These are phyloP conservation scores for Tautogolabrus adspersus DNA, from an alignment of 2,113 vertebrate species.

Conservation along the genomic window DNA sequence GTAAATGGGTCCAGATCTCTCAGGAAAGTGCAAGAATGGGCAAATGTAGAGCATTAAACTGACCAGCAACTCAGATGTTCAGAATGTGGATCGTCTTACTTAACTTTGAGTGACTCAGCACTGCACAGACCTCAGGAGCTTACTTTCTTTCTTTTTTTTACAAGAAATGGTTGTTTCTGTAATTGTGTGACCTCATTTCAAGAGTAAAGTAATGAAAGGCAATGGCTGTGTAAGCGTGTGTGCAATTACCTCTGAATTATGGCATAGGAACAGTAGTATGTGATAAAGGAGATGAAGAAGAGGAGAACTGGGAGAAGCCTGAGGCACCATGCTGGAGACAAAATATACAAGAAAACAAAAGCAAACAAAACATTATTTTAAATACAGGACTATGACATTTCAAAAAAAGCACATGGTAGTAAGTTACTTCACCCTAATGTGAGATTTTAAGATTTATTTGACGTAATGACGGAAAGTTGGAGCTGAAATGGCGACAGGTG, in stretches of 20 bases:
- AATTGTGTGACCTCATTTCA: slow-evolving; percentile 32
- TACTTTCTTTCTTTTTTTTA: not conserved
- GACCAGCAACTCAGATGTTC: slow-evolving; percentile 43
- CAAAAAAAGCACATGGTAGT: too few relatives aligned
- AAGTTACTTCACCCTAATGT: too few relatives aligned
- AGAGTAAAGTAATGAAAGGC: not conserved
- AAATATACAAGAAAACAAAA: slow-evolving; percentile 26
- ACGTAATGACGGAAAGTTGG: too few relatives aligned
- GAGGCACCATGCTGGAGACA: slow-evolving; percentile 78
- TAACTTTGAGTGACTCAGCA: slow-evolving; percentile 51
- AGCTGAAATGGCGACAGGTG: too few relatives aligned
- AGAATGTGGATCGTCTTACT: slow-evolving; percentile 21
- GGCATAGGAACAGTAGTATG: slow-evolving; percentile 76
- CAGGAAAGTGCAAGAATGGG: slow-evolving; percentile 48
- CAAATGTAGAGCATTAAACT: slow-evolving; percentile 24
- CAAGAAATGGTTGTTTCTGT: slow-evolving; percentile 43
- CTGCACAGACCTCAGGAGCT: slow-evolving; percentile 25
- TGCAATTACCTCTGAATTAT: slow-evolving; percentile 78
- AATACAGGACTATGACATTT: not conserved
- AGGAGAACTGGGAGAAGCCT: slow-evolving; percentile 76
- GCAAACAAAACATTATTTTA: not conserved
- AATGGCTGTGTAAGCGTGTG: slow-evolving; percentile 6
- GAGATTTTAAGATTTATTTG: too few relatives aligned
- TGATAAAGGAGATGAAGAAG: slow-evolving; percentile 75
- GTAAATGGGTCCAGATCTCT: slow-evolving; percentile 46